These are phyloP conservation scores for Rhingia campestris DNA, from an alignment of 2,888 invertebrate genomes.

Conservation along the genomic window DNA sequence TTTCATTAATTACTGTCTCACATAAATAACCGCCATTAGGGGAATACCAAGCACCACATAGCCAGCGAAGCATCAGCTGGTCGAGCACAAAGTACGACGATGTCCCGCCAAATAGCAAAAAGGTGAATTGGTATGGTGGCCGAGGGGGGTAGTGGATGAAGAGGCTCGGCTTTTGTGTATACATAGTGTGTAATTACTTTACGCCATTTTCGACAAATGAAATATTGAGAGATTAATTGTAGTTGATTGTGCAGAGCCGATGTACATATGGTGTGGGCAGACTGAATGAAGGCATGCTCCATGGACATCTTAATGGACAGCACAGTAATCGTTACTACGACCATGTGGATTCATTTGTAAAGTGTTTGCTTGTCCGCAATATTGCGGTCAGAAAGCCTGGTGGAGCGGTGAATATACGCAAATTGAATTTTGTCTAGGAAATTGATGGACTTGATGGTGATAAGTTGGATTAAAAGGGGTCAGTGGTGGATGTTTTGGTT, in stretches of 20 bases:
- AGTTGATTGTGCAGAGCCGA: constrained; percentile 52
- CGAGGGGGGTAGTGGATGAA: constrained; percentile 25
- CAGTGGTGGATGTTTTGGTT: too few species aligned
- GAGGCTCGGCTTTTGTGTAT: constrained; percentile 40
- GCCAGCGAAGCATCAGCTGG: constrained; percentile 53
- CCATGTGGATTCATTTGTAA: constrained; percentile 53
- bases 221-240: constrained; percentile 73
- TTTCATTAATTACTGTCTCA: constrained; percentile 74
- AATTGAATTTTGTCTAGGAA: constrained; percentile 46
- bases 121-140: neutral
- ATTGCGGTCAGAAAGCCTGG: constrained; percentile 20
- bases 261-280: neutral
- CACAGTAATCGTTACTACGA: constrained; percentile 33
- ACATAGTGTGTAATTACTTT: constrained; percentile 64
- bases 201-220: constrained; percentile 72
- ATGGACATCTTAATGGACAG: constrained; percentile 67
- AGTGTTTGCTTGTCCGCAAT: constrained; percentile 43
- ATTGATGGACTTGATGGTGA: constrained; percentile 19
- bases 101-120: constrained; percentile 11
- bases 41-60: constrained; percentile 9
- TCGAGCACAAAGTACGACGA: constrained; percentile 19
- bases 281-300: constrained; percentile 42
- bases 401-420: neutral
- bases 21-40: constrained; percentile 73
- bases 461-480: neutral